Percentiles rank a stretch among this genome's conserved stretches.
phyloP scores from a whole-genome alignment of 2,797 vertebrate species.

The Novumbra hubbsi region DNA sequence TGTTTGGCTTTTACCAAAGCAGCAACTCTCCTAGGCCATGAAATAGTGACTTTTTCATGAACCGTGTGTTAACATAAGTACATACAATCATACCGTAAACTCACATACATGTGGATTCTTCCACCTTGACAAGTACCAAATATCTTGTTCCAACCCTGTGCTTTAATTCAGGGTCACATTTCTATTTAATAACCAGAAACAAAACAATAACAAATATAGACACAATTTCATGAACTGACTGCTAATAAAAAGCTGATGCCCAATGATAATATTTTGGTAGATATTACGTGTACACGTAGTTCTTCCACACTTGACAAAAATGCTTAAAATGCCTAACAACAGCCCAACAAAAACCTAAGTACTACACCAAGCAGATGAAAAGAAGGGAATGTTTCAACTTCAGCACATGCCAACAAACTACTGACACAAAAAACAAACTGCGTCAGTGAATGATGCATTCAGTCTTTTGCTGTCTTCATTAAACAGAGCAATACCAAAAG shows the following conservation, averaged over 20 bases:
- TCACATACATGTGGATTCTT: neutral
- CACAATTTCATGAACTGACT: neutral
- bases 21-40: neutral
- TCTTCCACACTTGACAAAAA: slow-evolving; percentile 1
- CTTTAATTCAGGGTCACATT: neutral
- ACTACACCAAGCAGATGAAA: neutral
- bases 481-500: neutral
- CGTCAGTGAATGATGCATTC: neutral
- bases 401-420: neutral
- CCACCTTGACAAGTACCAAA: neutral
- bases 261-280: slow-evolving; percentile 10
- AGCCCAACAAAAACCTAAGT: slow-evolving; percentile 3
- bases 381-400: neutral
- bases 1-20: neutral
- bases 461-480: neutral
- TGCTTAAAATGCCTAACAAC: neutral
- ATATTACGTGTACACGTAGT: neutral
- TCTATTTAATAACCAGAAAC: neutral
- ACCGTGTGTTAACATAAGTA: neutral
- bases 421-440: neutral
- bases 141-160: neutral
- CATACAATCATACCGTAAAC: neutral
- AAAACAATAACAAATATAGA: neutral
- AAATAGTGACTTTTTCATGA: neutral
- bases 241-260: neutral